phyloP scores from a whole-genome alignment of 2,888 invertebrate genomes.

The Boloria selene region DNA sequence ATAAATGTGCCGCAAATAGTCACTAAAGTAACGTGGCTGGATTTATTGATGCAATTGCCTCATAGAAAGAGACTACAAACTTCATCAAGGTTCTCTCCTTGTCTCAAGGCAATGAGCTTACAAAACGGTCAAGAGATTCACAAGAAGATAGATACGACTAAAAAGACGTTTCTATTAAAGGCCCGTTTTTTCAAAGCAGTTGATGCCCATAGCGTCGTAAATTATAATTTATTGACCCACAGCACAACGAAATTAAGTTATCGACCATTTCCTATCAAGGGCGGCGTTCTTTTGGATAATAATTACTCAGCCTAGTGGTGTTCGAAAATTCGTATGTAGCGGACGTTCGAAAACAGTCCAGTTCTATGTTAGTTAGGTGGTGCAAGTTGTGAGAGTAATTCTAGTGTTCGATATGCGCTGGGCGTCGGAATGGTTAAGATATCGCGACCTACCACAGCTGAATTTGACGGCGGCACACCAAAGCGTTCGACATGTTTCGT shows the following conservation, averaged over 20 bases:
- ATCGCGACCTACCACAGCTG: constrained; percentile 70
- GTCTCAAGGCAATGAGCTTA: constrained; percentile 53
- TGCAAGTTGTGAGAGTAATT: constrained; percentile 46
- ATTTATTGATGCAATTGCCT: constrained; percentile 35
- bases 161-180: constrained; percentile 79
- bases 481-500: constrained; percentile 50
- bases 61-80: constrained; percentile 63
- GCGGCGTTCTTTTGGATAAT: constrained; percentile 69
- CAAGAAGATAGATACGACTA: constrained; percentile 69
- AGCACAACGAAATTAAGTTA: constrained; percentile 77
- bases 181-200: constrained; percentile 66
- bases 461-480: constrained; percentile 60
- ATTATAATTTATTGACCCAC: constrained; percentile 77
- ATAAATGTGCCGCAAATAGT: too few relatives aligned
- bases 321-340: constrained; percentile 55
- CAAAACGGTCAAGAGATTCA: constrained; percentile 62
- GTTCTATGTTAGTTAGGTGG: constrained; percentile 29
- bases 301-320: constrained; percentile 58
- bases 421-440: constrained; percentile 53
- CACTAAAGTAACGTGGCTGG: too few relatives aligned
- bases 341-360: constrained; percentile 54
- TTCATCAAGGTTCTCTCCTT: constrained; percentile 49
- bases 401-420: constrained; percentile 53
- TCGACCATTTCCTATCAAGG: constrained; percentile 63
- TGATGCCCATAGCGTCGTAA: constrained; percentile 70